A percentile compares a stretch with the other conserved stretches of the same genome.
These are phyloP conservation scores for Vollenhovia emeryi DNA, from an alignment of 1,140 invertebrate genomes.

Conservation along the genomic window DNA sequence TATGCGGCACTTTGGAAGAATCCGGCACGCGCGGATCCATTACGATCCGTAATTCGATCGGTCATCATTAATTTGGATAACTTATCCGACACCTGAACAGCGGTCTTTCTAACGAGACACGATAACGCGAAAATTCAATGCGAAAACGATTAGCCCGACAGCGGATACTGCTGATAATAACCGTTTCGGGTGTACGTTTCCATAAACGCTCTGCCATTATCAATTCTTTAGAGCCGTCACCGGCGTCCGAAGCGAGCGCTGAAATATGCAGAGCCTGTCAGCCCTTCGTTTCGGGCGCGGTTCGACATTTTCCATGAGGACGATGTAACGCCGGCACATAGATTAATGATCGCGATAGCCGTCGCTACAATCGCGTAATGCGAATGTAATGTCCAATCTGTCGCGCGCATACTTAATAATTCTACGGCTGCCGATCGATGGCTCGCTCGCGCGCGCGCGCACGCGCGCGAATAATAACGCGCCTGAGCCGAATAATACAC, in stretches of 20 bases:
- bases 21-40: not conserved
- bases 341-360: constrained; percentile 68
- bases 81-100: not conserved
- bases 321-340: constrained; percentile 48
- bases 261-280: constrained; percentile 39
- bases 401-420: constrained; percentile 74
- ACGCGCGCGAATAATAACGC: constrained; percentile 36
- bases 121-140: not conserved
- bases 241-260: not conserved
- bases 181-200: not conserved
- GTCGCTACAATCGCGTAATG: constrained; percentile 61
- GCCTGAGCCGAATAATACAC: constrained; percentile 58
- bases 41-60: not conserved
- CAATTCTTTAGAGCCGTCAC: constrained; percentile 31
- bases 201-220: constrained; percentile 40
- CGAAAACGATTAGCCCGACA: not conserved
- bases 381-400: constrained; percentile 71
- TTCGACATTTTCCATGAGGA: constrained; percentile 59
- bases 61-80: not conserved
- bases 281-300: constrained; percentile 48
- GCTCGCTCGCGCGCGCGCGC: not conserved
- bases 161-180: not conserved
- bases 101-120: not conserved
- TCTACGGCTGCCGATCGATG: constrained; percentile 62
- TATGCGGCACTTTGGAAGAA: not conserved